These are phyloP conservation scores for Augochlorella aurata DNA, from an alignment of 2,888 invertebrate genomes.

Conservation along the genomic window DNA sequence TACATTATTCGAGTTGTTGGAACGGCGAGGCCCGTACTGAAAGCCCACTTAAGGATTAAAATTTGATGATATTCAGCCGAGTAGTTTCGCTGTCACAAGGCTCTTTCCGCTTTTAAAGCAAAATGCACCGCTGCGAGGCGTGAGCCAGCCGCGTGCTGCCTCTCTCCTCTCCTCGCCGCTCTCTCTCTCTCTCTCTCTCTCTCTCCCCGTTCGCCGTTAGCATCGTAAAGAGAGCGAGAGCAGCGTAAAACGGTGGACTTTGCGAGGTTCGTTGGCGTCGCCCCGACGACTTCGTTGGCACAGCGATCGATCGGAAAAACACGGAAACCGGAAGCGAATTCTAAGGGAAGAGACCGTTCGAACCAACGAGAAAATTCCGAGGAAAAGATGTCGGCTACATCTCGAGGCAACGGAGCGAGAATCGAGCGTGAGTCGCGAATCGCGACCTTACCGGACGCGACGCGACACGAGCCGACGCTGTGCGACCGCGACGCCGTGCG, in stretches of 20 bases:
- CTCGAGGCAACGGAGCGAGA: not conserved
- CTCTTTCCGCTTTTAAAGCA: slow-evolving; percentile 1
- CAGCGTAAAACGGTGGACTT: not conserved
- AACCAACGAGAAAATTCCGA: not conserved
- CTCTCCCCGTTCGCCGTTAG: not conserved
- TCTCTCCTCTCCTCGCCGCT: not conserved
- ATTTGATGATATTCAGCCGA: not conserved
- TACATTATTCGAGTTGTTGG: not conserved
- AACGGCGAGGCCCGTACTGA: not conserved
- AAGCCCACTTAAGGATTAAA: slow-evolving; percentile 6
- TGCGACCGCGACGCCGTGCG: not conserved
- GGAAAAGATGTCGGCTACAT: not conserved
- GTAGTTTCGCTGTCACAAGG: not conserved
- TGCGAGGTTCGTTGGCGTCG: slow-evolving; percentile 16
- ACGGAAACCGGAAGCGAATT: not conserved
- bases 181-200: not conserved
- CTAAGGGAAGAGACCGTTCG: not conserved
- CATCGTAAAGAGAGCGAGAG: not conserved
- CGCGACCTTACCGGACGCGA: too few species aligned
- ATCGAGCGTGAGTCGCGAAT: not conserved
- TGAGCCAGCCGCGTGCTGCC: not conserved
- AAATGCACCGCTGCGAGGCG: not conserved
- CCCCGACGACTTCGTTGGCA: slow-evolving; percentile 2
- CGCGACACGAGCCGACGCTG: not conserved
- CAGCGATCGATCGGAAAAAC: slow-evolving; percentile 23